These are phyloP conservation scores for Brachyalestes nurse DNA, from an alignment of 2,797 vertebrate species.

Conservation along the genomic window DNA sequence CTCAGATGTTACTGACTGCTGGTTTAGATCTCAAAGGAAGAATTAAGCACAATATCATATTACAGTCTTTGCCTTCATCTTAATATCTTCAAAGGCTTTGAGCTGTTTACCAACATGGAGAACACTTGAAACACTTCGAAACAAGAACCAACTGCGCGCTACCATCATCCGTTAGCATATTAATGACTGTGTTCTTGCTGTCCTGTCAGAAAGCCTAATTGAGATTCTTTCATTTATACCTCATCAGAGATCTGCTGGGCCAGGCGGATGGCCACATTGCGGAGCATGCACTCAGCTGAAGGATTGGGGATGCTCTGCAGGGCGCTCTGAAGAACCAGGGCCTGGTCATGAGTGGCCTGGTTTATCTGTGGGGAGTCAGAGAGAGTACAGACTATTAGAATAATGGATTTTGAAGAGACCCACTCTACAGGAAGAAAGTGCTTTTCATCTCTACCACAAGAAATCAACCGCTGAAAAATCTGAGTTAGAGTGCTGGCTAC, in stretches of 20 bases:
- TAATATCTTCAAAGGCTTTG: too few relatives aligned
- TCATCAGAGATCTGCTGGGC: conserved; percentile 99
- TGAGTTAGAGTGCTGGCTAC: neutral
- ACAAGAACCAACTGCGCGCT: too few relatives aligned
- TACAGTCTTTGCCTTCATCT: too few relatives aligned
- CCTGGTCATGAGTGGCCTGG: conserved; percentile 97
- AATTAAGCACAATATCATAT: too few relatives aligned
- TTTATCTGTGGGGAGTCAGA: conserved; percentile 82
- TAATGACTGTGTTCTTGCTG: neutral
- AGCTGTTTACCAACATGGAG: too few relatives aligned
- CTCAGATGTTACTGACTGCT: too few relatives aligned
- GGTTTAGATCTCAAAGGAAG: too few relatives aligned
- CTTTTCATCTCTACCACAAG: conserved; percentile 1
- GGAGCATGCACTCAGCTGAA: conserved; percentile 97
- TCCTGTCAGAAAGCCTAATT: too few relatives aligned
- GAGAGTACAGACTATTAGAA: neutral
- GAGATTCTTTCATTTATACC: conserved; percentile 73
- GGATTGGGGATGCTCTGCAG: conserved; percentile 99
- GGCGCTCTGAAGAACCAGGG: conserved; percentile 96
- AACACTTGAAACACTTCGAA: too few relatives aligned
- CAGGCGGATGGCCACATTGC: conserved; percentile 97
- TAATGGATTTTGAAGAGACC: conserved; percentile 3
- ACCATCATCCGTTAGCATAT: neutral
- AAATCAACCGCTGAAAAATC: neutral
- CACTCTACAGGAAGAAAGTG: neutral